Conservation (phyloP, 2,797 vertebrate genomes). For the Sebastes goodei region DNA sequence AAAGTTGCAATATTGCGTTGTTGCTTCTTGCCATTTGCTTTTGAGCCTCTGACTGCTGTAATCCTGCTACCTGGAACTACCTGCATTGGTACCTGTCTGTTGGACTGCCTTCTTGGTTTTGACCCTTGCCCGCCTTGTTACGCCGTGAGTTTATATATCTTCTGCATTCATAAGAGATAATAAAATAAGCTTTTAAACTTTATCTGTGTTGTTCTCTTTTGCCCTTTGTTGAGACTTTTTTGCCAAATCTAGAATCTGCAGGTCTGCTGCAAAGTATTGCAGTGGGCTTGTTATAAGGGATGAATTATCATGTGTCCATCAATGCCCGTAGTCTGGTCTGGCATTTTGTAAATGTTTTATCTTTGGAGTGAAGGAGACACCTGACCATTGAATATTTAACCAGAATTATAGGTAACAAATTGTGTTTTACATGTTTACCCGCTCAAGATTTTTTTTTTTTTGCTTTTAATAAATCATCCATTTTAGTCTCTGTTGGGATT, state of each 20-base stretch:
- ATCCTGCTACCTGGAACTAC: not conserved
- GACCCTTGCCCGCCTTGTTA: not conserved
- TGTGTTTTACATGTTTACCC: slow-evolving; percentile 15
- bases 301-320: not conserved
- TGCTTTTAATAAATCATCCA: not conserved
- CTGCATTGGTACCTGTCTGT: not conserved
- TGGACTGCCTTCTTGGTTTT: not conserved
- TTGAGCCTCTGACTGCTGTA: not conserved
- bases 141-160: not conserved
- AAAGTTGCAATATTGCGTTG: not conserved
- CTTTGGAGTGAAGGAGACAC: not conserved
- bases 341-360: not conserved
- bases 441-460: not conserved
- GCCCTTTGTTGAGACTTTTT: too few species aligned
- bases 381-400: not conserved
- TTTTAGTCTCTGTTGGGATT: slow-evolving; percentile 15
- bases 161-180: not conserved
- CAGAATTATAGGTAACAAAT: not conserved
- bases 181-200: too few species aligned
- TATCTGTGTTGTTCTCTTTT: too few species aligned
- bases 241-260: too few species aligned
- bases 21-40: not conserved
- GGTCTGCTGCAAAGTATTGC: too few species aligned
- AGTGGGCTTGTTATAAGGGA: too few species aligned
- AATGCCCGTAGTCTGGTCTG: not conserved